Conservation (phyloP, 2,888 invertebrate species). For the Troides aeacus region DNA sequence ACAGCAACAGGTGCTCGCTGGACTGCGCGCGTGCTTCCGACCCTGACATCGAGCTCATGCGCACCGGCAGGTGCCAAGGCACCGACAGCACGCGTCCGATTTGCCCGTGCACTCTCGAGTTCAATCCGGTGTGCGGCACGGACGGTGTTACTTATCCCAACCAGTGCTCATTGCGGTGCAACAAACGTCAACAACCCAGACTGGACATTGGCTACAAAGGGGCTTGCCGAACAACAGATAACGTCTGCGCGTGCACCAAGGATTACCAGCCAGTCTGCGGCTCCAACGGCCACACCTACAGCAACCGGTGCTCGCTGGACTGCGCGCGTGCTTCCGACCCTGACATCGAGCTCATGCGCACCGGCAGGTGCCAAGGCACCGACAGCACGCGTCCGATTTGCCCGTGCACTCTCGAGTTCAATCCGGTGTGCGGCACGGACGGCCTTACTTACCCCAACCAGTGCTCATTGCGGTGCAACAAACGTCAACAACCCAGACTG, state of each 20-base stretch:
- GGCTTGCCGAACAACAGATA: slow-evolving; percentile 3
- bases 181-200: not conserved
- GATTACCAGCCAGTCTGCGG: slow-evolving; percentile 42
- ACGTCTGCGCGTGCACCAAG: slow-evolving; percentile 3
- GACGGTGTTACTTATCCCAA: slow-evolving; percentile 44
- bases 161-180: slow-evolving; percentile 41
- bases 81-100: not conserved
- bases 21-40: slow-evolving; percentile 37
- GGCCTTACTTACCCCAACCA: slow-evolving; percentile 43
- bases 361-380: slow-evolving; percentile 22
- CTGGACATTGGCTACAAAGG: slow-evolving; percentile 21
- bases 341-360: not conserved
- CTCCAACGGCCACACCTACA: slow-evolving; percentile 45
- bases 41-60: slow-evolving; percentile 4
- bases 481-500: not conserved
- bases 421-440: slow-evolving; percentile 43
- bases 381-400: not conserved
- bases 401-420: slow-evolving; percentile 30
- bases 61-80: slow-evolving; percentile 23
- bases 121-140: slow-evolving; percentile 41
- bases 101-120: slow-evolving; percentile 29
- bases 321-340: slow-evolving; percentile 35
- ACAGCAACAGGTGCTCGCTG: slow-evolving; percentile 44
- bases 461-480: slow-evolving; percentile 40
- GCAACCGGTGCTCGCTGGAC: slow-evolving; percentile 44